Conservation (phyloP, 2,888 invertebrate genomes). For the Gryllus longicercus region DNA sequence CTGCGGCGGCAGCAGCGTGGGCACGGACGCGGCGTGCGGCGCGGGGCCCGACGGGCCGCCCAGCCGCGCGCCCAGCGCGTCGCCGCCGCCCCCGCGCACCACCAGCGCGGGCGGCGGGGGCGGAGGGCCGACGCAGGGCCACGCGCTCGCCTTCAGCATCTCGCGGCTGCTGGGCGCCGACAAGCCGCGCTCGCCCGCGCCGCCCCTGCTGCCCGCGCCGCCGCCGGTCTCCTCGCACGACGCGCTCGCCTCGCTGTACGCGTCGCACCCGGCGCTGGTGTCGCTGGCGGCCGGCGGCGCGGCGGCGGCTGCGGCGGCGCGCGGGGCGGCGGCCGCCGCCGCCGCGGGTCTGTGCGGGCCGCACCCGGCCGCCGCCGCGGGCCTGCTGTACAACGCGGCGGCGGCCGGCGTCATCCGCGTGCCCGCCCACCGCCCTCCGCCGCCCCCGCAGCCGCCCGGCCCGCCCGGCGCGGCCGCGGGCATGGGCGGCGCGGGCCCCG, state of each 20-base stretch:
- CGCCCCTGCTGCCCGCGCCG: constrained; percentile 25
- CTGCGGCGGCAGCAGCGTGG: constrained; percentile 27
- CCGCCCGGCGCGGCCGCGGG: constrained; percentile 49
- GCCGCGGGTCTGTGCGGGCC: constrained; percentile 30
- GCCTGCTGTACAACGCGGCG: constrained; percentile 31
- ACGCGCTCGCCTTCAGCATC: constrained; percentile 72
- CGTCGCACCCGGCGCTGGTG: constrained; percentile 35
- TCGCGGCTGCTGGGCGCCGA: constrained; percentile 55
- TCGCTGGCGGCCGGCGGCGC: constrained; percentile 30
- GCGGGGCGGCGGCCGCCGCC: constrained; percentile 26
- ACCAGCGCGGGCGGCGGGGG: constrained; percentile 11
- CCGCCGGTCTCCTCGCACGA: constrained; percentile 31
- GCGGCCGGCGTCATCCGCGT: constrained; percentile 45
- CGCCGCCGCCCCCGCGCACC: constrained; percentile 24
- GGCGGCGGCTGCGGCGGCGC: constrained; percentile 17
- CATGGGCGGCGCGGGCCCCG: constrained; percentile 44
- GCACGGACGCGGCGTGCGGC: constrained; percentile 36
- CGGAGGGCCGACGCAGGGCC: constrained; percentile 28
- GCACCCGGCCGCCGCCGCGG: constrained; percentile 30
- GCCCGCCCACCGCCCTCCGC: constrained; percentile 55
- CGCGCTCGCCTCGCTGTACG: constrained; percentile 32
- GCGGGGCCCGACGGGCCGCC: constrained; percentile 46
- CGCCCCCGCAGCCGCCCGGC: constrained; percentile 57
- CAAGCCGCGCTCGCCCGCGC: constrained; percentile 22
- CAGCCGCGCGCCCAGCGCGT: constrained; percentile 9